These are phyloP conservation scores for Conistra vaccinii DNA, from an alignment of 2,888 invertebrate genomes.

Conservation along the genomic window DNA sequence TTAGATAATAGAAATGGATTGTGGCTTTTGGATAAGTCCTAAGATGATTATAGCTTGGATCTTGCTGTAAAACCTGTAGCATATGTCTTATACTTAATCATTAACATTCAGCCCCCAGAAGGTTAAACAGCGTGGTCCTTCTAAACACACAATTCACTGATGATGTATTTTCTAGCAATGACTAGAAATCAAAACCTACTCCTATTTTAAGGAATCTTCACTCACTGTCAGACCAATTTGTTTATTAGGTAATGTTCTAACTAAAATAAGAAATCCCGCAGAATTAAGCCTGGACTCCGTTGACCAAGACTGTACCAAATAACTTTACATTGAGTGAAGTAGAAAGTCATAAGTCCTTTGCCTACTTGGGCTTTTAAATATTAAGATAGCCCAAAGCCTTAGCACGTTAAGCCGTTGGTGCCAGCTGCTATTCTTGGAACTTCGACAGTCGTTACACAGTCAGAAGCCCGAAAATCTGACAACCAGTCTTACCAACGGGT, in stretches of 20 bases:
- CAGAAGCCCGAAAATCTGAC: no score
- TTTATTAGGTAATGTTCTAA: neutral
- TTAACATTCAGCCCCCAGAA: neutral
- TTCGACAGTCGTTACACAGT: no score
- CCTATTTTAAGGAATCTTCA: neutral
- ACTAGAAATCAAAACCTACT: neutral
- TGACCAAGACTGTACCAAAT: neutral
- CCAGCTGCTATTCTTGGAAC: no score
- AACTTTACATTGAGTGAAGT: neutral
- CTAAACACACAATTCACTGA: neutral
- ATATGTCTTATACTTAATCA: neutral
- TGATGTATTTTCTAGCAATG: no score
- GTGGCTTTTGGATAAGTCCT: neutral
- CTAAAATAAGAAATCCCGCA: neutral
- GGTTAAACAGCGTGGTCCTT: neutral
- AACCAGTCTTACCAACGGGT: no score
- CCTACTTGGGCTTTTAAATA: neutral
- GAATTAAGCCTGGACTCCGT: neutral
- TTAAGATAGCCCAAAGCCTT: neutral
- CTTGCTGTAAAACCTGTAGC: neutral
- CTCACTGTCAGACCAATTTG: neutral
- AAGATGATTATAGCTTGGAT: neutral
- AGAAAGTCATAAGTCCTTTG: neutral
- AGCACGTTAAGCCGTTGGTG: no score
- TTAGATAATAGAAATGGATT: conserved; percentile 1